phyloP scores from a whole-genome alignment of 2,888 invertebrate species.

The Ornithoptera alexandrae region DNA sequence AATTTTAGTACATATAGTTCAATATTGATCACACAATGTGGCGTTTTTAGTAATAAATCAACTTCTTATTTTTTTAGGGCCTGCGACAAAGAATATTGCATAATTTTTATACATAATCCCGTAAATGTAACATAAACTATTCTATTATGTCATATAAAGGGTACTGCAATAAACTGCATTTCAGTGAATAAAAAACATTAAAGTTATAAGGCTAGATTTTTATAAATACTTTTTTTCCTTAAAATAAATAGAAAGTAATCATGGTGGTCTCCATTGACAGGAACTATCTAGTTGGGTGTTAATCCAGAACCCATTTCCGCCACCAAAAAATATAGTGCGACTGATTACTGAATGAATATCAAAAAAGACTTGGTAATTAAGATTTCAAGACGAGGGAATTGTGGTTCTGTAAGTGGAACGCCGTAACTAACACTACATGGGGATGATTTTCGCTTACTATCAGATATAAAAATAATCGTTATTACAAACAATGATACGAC shows the following conservation, averaged over 20 bases:
- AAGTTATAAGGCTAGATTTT: conserved; percentile 67
- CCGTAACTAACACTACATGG: too few species aligned
- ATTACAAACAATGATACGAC: too few species aligned
- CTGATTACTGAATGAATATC: too few species aligned
- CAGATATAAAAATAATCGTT: too few species aligned
- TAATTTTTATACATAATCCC: conserved; percentile 49
- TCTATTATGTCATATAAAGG: conserved; percentile 52
- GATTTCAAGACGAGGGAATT: too few species aligned
- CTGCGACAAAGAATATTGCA: conserved; percentile 41
- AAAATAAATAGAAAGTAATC: conserved; percentile 7
- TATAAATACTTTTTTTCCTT: conserved; percentile 50
- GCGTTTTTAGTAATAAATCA: conserved; percentile 36
- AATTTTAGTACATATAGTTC: conserved; percentile 31
- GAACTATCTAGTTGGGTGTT: neutral
- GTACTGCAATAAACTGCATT: conserved; percentile 59
- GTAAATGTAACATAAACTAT: conserved; percentile 50
- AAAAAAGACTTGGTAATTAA: too few species aligned
- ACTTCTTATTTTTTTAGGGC: conserved; percentile 40
- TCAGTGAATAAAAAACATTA: conserved; percentile 58
- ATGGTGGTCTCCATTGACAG: too few species aligned
- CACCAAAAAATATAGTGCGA: too few species aligned
- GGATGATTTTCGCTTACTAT: too few species aligned
- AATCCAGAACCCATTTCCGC: too few species aligned
- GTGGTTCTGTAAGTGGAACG: too few species aligned
- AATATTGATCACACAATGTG: conserved; percentile 18